phyloP scores from a whole-genome alignment of 2,888 invertebrate genomes.

The Opisthograptis luteolata region DNA sequence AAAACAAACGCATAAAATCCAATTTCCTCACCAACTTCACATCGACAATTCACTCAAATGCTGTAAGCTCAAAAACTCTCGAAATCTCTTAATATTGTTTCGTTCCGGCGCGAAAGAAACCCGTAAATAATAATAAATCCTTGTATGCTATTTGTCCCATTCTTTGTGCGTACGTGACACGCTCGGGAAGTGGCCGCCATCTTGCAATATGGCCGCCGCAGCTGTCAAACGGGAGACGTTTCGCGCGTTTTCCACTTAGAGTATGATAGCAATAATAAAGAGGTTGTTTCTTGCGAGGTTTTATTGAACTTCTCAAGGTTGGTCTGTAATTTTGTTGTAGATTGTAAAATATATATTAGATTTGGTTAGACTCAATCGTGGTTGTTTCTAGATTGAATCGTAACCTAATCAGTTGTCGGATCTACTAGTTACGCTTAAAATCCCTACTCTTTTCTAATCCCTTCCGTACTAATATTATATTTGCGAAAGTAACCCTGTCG shows the following conservation, averaged over 20 bases:
- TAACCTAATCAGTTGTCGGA: no score
- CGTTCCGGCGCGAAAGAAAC: slow-evolving; percentile 15
- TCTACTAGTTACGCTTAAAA: no score
- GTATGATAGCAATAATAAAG: slow-evolving; percentile 21
- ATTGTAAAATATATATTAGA: no score
- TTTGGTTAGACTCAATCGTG: no score
- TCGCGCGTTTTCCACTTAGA: slow-evolving; percentile 26
- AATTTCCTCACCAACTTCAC: not conserved
- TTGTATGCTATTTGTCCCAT: slow-evolving; percentile 34
- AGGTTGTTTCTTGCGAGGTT: slow-evolving; percentile 21
- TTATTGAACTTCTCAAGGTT: slow-evolving; percentile 16
- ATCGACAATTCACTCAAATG: not conserved
- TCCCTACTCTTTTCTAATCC: no score
- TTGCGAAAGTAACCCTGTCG: no score
- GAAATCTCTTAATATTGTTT: slow-evolving; percentile 30
- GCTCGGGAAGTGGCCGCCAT: slow-evolving; percentile 33
- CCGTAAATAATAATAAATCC: slow-evolving; percentile 34
- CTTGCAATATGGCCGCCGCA: slow-evolving; percentile 39
- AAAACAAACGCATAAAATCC: not conserved
- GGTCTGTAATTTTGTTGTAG: not conserved
- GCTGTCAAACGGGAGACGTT: slow-evolving; percentile 39
- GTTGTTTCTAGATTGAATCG: no score
- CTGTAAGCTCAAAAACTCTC: slow-evolving; percentile 2
- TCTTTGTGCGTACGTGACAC: slow-evolving; percentile 35
- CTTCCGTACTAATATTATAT: no score